Base-by-base conservation (phyloP, 2,888 invertebrate species). In the Aleiodes leptofemur region DNA sequence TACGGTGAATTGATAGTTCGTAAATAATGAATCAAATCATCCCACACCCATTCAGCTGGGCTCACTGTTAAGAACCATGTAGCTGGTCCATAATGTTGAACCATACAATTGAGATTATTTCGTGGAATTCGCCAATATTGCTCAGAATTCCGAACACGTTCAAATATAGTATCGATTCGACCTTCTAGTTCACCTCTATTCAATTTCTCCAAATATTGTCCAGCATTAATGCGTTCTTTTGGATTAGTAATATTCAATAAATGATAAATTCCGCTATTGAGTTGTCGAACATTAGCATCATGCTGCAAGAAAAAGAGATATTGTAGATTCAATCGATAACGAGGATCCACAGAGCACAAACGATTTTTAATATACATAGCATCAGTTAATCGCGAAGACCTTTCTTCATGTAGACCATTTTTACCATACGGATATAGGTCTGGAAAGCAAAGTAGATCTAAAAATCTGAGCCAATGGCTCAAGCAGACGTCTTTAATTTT, bases 101-200 rank as follows among this genome's bases (percentile, higher is more conserved):
- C 80, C 82, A 84, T 82, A 77, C 82, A 82, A n/a, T 76, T 73
- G 1, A 84, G 77, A 77, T 84, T 75, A 73, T 76, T 81, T 74
- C 82, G 80, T 29, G 82, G 81, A 71, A 81, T 79, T 38, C 69
- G 51, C 74, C 82, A 81, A 69, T 75, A 83, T 64, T 83, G 81
- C 56, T 82, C 80, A 4, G 83, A 82, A 76, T 85, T 85, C 55
- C 84, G 76, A 69, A 85, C 70, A 57, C 81, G 71, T 50, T 76
- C 75, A 73, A 84, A 85, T 76, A 85, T 80, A 9, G 83, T 79
- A 6, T 74, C 82, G 14, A 84, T 73, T 53, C 84, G 77, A 61
- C 81, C 81, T 81, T 84, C 83, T 9, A 85, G 57, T 61, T 84
- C 80, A 72, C 78, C 79, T 14, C 84, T 80, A n/a, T 78, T 76